Conservation (phyloP, 2,888 invertebrate species). For the Phlogophora meticulosa region DNA sequence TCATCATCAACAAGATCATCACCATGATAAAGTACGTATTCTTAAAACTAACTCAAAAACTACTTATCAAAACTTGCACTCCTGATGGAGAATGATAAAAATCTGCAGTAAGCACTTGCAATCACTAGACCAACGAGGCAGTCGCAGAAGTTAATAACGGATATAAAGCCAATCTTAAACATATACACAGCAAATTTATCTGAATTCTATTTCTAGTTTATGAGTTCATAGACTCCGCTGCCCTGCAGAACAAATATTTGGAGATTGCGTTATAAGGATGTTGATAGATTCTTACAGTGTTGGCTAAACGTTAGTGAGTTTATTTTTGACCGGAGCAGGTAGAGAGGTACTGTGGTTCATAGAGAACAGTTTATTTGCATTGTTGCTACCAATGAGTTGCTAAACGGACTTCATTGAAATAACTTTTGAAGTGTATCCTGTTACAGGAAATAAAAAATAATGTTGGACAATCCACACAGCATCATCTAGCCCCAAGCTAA, state of each 20-base stretch:
- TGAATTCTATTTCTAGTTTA: conserved; percentile 75
- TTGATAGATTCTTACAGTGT: conserved; percentile 52
- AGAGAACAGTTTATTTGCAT: conserved; percentile 8
- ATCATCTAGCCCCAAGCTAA: too few species aligned
- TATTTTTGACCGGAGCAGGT: conserved; percentile 40
- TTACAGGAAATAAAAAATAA: not conserved
- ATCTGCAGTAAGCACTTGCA: too few species aligned
- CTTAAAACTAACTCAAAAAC: too few species aligned
- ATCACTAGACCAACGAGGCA: too few species aligned
- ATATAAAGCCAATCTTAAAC: conserved; percentile 64
- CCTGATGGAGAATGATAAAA: too few species aligned
- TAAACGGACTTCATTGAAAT: not conserved
- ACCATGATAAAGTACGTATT: too few species aligned
- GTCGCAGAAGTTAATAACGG: conserved; percentile 62
- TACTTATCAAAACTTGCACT: too few species aligned
- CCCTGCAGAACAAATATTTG: conserved; percentile 53
- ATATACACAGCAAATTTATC: conserved; percentile 45
- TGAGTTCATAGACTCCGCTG: conserved; percentile 75
- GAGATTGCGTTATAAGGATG: conserved; percentile 54
- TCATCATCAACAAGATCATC: too few species aligned
- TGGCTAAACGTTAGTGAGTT: conserved; percentile 33
- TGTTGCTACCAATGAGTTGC: not conserved
- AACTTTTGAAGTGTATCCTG: not conserved
- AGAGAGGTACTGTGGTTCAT: conserved; percentile 4
- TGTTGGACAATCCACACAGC: too few species aligned